Conservation (phyloP, 1,140 invertebrate genomes). For the Nixonia krombeini region DNA sequence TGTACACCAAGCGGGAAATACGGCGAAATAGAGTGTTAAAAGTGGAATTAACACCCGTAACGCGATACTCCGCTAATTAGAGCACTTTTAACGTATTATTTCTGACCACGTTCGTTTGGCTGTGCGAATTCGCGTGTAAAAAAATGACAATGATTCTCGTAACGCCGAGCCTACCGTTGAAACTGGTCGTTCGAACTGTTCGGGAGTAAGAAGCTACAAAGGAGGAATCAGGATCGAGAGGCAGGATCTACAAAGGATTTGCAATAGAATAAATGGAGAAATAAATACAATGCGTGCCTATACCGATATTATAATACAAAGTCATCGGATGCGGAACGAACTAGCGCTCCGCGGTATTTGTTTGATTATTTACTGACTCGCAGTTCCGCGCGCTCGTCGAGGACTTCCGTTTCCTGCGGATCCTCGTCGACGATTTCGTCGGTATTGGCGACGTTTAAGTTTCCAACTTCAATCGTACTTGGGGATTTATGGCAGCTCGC, state of each 20-base stretch:
- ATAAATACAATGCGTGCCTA: conserved; percentile 68
- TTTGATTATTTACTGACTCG: background rate
- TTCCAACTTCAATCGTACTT: conserved; percentile 47
- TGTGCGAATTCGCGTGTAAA: no score
- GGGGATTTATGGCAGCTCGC: conserved; percentile 31
- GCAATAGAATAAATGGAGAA: conserved; percentile 63
- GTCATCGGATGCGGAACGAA: conserved; percentile 36
- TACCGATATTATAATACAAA: conserved; percentile 66
- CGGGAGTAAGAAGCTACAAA: conserved; percentile 5
- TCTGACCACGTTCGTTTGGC: no score
- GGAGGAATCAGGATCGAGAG: conserved; percentile 11
- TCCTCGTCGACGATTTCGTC: conserved; percentile 20
- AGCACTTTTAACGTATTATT: conserved; percentile 13
- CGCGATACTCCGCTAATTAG: no score
- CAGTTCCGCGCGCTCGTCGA: conserved; percentile 25
- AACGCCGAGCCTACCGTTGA: background rate
- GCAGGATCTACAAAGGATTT: conserved; percentile 54
- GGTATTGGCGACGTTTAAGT: conserved; percentile 40
- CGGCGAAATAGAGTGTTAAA: conserved; percentile 31
- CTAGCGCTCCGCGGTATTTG: conserved; percentile 29
- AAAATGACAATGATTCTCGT: conserved; percentile 18
- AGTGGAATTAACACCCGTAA: conserved; percentile 27
- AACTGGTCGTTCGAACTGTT: background rate
- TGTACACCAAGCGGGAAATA: conserved; percentile 35
- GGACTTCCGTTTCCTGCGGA: conserved; percentile 22